phyloP scores from a whole-genome alignment of 1,140 invertebrate genomes.

The Maconellicoccus hirsutus region DNA sequence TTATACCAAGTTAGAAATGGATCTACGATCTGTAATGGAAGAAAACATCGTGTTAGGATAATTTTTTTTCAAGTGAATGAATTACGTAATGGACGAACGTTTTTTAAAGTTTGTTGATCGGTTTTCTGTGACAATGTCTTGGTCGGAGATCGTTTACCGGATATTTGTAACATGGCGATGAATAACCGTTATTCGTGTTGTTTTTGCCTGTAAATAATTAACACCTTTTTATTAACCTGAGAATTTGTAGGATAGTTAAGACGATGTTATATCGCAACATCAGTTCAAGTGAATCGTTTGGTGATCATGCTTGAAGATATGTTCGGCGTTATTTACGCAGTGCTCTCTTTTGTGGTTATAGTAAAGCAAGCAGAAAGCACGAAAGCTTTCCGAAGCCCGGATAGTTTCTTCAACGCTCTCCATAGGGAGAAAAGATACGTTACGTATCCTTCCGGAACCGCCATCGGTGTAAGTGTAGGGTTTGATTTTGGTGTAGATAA shows the following conservation, averaged over 20 bases:
- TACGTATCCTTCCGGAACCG: not conserved
- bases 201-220: too few species aligned
- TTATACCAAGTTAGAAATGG: not conserved
- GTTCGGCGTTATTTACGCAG: not conserved
- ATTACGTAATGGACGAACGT: too few species aligned
- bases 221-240: too few species aligned
- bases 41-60: too few species aligned
- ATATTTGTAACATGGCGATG: not conserved
- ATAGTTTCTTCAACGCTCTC: not conserved
- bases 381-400: not conserved
- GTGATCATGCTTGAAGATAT: not conserved
- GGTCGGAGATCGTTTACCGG: not conserved
- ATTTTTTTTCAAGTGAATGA: too few species aligned
- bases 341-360: not conserved
- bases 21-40: not conserved
- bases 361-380: not conserved
- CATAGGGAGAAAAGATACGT: conserved; percentile 10
- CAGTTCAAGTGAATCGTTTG: too few species aligned
- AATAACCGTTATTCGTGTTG: not conserved
- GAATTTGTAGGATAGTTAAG: too few species aligned
- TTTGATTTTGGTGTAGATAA: not conserved
- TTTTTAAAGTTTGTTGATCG: not conserved
- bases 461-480: not conserved
- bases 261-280: too few species aligned
- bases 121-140: not conserved